Base-by-base conservation (phyloP, 2,888 invertebrate genomes). In the Sphaerophoria rueppellii region DNA sequence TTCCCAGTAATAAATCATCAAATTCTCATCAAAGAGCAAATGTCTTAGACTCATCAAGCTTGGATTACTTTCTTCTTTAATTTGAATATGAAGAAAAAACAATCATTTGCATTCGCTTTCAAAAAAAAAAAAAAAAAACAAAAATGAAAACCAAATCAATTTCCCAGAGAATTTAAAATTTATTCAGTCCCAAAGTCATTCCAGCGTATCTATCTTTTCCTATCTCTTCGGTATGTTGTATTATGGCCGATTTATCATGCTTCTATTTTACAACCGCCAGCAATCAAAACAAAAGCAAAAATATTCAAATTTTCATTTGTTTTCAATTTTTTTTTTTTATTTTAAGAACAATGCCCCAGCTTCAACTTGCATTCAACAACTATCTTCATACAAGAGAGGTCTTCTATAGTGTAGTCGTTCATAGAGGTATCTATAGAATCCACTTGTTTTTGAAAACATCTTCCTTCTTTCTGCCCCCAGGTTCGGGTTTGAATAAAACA, bases 281-380 rank as follows among this genome's bases (percentile, higher is more conserved):
- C 57, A 70, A 69, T 54, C 46, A 71, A 71, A 71, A 71, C 71
- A 71, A 71, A 71, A 58, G 71, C 71, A 71, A 71, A 71, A 58
- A 71, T 57, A 58, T 71, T 71, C 71, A 57, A 71, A 71, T 71
- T 24, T 24, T 24, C 24, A 24, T 24, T 24, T 24, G 24, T 24
- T 24, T 24, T 24, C 24, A 24, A 24, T 24, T 24, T 24, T 24
- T 24, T 24, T 24, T 24, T 24, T n/a, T n/a, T n/a, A n/a, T n/a
- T 71, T 57, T 35, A 46, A 71, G 71, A 71, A 71, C 71, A 71
- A 71, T 71, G 71, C 71, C 71, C 58, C 16, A 12, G 35, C 43
- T 12, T 4, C 4, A 9, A 70, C 57, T 57, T 70, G 34, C 43
- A 34, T 11, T 12, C 9, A 12, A 9, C 40, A 43, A 12, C 43